Base-by-base conservation (phyloP, 37 sponge, comb jelly and placozoan genomes). In the Diacarnus erythraeanus region DNA sequence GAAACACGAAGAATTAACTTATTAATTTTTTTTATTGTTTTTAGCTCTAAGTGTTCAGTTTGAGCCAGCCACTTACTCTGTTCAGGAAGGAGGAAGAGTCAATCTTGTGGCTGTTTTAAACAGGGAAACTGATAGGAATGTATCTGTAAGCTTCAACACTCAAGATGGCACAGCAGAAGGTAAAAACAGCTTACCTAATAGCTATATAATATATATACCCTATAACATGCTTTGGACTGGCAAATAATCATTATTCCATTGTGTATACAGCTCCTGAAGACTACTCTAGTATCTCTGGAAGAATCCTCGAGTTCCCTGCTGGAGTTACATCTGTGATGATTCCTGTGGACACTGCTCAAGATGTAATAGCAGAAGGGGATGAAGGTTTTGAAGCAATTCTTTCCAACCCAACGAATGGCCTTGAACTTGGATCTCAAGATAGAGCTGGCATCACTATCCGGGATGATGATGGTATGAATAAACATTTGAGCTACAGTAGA, bases 91-190 rank as follows among this genome's bases (percentile, higher is more conserved):
- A 40, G 26, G 1, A 35, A 40, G 1, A 23, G 44, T 26, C 3
- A 33, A 8, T 35, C 38, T 43, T 12, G 26, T n/a, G 5, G 71
- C 43, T 71, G 2, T 3, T 42, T 65, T 65, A 10, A 43, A 43
- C 44, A 38, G 71, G 41, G 23, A 10, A 43, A 35, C 66, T 12
- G 66, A 65, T 30, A 65, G 66, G 10, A 27, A 54, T 33, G 81
- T 74, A 51, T 38, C 63, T 54, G 72, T 82, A 0, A 10, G 15
- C 8, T 38, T 87, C 33, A 22, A 41, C 30, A 87, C 83, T 71
- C 38, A 0, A 26, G 88, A 82, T 77, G 82, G 83, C 57, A 75
- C 60, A 27, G 87, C 87, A 23, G 81, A 81, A 12, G 56, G 86
- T 86, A 37, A 78, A 35, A n/a, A n/a, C n/a, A n/a, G n/a, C n/a